Evolutionary conservation across 35 echinoderm and acorn worm species (phyloP), one percentile per base, ranked within the genome.

Genomic region (Heliocidaris tuberculata): DNA sequence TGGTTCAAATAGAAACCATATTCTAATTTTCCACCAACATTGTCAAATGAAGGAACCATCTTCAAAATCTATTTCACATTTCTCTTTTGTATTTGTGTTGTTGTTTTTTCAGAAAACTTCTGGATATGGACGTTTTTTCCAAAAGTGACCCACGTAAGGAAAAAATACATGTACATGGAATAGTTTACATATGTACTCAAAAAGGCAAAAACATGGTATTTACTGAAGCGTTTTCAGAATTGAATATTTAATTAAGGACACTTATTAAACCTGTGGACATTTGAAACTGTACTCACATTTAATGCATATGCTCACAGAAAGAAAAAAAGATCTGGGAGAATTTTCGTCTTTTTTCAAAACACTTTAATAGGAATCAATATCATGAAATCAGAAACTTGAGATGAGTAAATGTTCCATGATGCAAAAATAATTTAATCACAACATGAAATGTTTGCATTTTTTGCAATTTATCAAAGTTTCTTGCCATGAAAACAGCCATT

Each of bases 111-210:
- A 96, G 95, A 96, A 96, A 96, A 48, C 42, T 96, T 21, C 92
- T 96, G 95, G 95, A 96, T 85, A 96, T 96, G 95, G 95, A 96
- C 85, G 59, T 86, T 24, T 96, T 96, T 94, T 94, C 92, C n/a
- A 96, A 96, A 60, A 94, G 92, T 60, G 95, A 96, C 86, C 95
- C 95, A 31, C 32, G 95, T 96, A 96, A 96, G 95, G 47, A 86
- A 31, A 65, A 93, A 27, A 78, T n/a, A n/a, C 65, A 78, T 78
- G 21, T 70, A 70, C 4, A 78, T 78, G 65, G 65, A 78, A n/a
- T 29, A 78, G 6, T 0, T n/a, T 24, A 78, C 7, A 7, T 78
- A n/a, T 7, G 4, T 78, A 7, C 27, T 27, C 6, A 78, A n/a
- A 78, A 78, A 27, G n/a, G 21, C 3, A 78, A 19, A 5, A 70